Evolutionary conservation across 2,888 invertebrate species (phyloP), one percentile per base, ranked within the genome.

Genomic region (Tethea ocularis): DNA sequence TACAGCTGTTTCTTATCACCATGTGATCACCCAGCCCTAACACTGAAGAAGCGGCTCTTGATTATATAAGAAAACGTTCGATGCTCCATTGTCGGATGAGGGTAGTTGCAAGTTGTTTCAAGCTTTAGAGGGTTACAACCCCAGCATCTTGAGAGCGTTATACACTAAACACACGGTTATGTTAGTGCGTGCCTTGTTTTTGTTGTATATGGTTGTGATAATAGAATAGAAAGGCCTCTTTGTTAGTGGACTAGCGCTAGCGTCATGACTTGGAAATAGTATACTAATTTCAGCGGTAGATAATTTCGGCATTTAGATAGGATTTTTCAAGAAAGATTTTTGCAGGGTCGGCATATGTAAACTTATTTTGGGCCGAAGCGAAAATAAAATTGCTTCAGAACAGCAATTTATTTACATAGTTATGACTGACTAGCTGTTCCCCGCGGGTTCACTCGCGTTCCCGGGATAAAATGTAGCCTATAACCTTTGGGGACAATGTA

Each of bases 51-150:
- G 75, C 76, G 64, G 62, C 80, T 77, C 85, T 88, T 88, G 84
- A 89, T 88, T 86, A 88, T 83, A 84, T 84, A 84, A 85, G 87
- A 87, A 87, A 87, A 77, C 81, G 83, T 83, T 84, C 82, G 84
- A 84, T 84, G 81, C 82, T 81, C 79, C 67, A 80, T 81, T 82
- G 82, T 83, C 67, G 62, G 71, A 69, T 71, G 75, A 80, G 80
- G 79, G 83, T 80, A 80, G 82, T 78, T 77, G 81, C 79, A 75
- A 83, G 80, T 82, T 79, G 81, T 81, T 79, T 77, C 77, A 74
- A 85, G 84, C 75, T 76, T 8, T 61, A 60, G 61, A 33, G 61
- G 60, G 63, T 67, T 68, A 66, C 68, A 38, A n/a, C 38, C 33
- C 33, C 38, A 38, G 38, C 59, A 57, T 57, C 61, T 72, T 59